Percentiles rank a stretch among this genome's conserved stretches.
phyloP scores from a whole-genome alignment of 1,140 invertebrate genomes.

The Leptoteleia sp. region DNA sequence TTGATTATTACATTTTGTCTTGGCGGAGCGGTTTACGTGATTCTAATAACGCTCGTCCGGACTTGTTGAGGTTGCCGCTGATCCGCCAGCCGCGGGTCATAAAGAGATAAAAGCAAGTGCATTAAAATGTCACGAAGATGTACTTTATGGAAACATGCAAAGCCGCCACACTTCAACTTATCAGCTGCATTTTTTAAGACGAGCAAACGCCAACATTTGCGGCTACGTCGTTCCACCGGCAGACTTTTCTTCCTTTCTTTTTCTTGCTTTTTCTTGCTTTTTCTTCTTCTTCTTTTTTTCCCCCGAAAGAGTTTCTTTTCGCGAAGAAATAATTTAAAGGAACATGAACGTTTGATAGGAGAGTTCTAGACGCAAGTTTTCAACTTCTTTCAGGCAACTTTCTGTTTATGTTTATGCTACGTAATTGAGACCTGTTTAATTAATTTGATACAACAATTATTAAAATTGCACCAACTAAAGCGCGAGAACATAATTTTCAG shows the following conservation, averaged over 20 bases:
- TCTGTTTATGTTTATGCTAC: too few species aligned
- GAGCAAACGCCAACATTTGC: constrained; percentile 52
- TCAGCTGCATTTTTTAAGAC: constrained; percentile 62
- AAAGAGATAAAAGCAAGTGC: constrained; percentile 60
- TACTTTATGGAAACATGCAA: constrained; percentile 45
- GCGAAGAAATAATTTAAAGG: constrained; percentile 27
- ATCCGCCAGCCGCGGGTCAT: constrained; percentile 44
- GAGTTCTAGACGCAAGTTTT: too few species aligned
- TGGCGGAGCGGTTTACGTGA: constrained; percentile 38
- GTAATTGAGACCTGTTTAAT: too few species aligned
- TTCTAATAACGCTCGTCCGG: constrained; percentile 40
- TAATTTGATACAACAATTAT: too few species aligned
- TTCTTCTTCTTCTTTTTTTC: too few species aligned
- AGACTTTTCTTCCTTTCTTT: constrained; percentile 9
- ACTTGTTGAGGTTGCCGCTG: constrained; percentile 37
- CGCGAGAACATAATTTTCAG: too few species aligned
- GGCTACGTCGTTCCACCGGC: constrained; percentile 20
- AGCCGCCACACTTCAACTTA: constrained; percentile 57
- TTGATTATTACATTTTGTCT: constrained; percentile 33
- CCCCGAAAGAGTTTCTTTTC: constrained; percentile 14
- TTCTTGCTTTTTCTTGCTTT: too few species aligned
- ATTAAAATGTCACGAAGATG: constrained; percentile 65
- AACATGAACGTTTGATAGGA: constrained; percentile 24
- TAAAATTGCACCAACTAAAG: too few species aligned
- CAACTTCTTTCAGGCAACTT: too few species aligned